These are phyloP conservation scores for Glyphotaelius pellucidus DNA, from an alignment of 2,888 invertebrate genomes.

Conservation along the genomic window DNA sequence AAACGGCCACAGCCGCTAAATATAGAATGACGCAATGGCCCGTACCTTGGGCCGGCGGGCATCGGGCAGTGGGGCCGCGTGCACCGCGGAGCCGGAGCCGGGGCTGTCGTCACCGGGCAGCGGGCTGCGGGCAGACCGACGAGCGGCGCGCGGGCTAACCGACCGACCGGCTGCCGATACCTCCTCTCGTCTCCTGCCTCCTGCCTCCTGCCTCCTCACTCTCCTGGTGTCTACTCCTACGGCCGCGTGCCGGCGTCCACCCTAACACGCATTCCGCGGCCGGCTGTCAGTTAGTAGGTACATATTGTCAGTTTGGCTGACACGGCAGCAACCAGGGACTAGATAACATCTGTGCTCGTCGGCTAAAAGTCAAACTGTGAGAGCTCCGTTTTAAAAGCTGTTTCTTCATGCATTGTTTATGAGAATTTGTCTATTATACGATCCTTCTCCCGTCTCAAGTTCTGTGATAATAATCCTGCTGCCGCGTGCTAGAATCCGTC, in stretches of 20 bases:
- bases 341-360: too few species aligned
- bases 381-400: background rate
- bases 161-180: background rate
- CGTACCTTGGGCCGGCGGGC: conserved; percentile 52
- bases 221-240: background rate
- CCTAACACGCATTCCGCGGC: background rate
- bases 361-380: background rate
- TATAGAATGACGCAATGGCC: conserved; percentile 64
- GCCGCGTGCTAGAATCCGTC: background rate
- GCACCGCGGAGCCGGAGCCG: conserved; percentile 45
- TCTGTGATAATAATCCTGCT: background rate
- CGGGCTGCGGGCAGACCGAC: conserved; percentile 27
- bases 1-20: conserved; percentile 52
- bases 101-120: conserved; percentile 35
- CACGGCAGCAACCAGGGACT: too few species aligned
- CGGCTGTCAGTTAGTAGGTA: background rate
- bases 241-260: background rate
- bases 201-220: background rate
- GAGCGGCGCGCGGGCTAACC: background rate
- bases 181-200: background rate
- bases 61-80: conserved; percentile 60
- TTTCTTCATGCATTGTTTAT: background rate
- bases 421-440: background rate
- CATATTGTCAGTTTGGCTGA: background rate
- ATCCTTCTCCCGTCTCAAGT: too few species aligned